A percentile compares a stretch with the other conserved stretches of the same genome.
Conservation (phyloP, 2,888 invertebrate species). For the Morpho achilles region DNA sequence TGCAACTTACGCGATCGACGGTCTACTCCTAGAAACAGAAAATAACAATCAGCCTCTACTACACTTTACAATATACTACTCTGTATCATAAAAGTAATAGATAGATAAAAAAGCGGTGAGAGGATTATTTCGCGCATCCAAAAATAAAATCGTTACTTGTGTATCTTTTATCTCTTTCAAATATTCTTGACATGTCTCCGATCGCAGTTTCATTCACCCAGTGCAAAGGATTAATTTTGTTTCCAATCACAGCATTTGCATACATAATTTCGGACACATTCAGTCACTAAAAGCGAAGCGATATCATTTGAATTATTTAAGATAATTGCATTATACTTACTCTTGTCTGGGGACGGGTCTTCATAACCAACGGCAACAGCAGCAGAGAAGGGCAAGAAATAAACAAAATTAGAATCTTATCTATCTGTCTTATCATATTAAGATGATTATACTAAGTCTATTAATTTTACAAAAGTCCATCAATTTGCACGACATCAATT, state of each 20-base stretch:
- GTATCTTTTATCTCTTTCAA: conserved; percentile 15
- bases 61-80: conserved; percentile 44
- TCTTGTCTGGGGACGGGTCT: conserved; percentile 84
- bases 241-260: conserved; percentile 51
- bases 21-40: conserved; percentile 81
- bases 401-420: conserved; percentile 51
- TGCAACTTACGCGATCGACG: conserved; percentile 79
- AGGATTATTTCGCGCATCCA: conserved; percentile 63
- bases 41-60: conserved; percentile 76
- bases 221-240: conserved; percentile 36
- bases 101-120: conserved; percentile 56
- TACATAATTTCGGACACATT: conserved; percentile 46
- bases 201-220: conserved; percentile 30
- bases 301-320: conserved; percentile 34
- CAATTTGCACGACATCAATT: conserved; percentile 1
- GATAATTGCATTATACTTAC: conserved; percentile 71
- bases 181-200: conserved; percentile 38
- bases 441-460: conserved; percentile 23
- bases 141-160: conserved; percentile 56
- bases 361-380: conserved; percentile 61
- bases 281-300: conserved; percentile 66
- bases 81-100: conserved; percentile 43
- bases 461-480: conserved; percentile 17
- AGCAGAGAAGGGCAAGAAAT: conserved; percentile 61
- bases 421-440: conserved; percentile 33